Base-by-base conservation (phyloP, 1,140 invertebrate genomes). In the Zaprionus gabonicus region DNA sequence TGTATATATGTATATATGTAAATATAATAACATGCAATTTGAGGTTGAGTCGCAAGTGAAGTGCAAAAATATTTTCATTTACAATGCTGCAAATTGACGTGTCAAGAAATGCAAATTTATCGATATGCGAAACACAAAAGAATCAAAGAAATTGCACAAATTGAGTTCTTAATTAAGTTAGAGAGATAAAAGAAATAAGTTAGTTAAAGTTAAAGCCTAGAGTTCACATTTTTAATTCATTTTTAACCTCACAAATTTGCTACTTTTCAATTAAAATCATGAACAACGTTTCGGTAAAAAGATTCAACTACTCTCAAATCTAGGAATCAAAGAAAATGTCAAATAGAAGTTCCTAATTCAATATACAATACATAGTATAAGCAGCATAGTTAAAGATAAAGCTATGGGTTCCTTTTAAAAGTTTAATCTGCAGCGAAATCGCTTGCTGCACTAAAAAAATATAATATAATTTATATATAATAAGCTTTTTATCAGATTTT, bases 11-110 rank as follows among this genome's bases (percentile, higher is more conserved):
- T 31, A 57, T 23, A 55, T 6, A 82, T 75, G 53, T 63, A 59
- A 64, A 62, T 70, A 77, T 73, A 77, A 84, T 64, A 81, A 78
- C 81, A 28, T 41, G 53, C 64, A 57, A 66, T 66, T 57, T 56
- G 51, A 27, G 6, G 25, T 44, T 12, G 44, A 20, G 20, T 51
- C 46, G 12, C 20, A 51, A 25, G 25, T 41, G 27, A 49, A 62
- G 38, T 49, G 17, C 25, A 20, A 62, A 10, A 46, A 49, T 44
- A 46, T 41, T 55, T 65, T 56, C 5, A 44, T 56, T 56, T 56
- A 56, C 53, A 28, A 3, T 46, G 41, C 41, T 17, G 41, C 7
- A 46, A 46, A 46, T 46, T 46, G 41, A 46, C n/a, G 41, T 46
- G 41, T 46, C 41, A 46, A 46, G n/a, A 46, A 46, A 46, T 46